Conservation (phyloP, 1,140 invertebrate species). For the Atopsyche davidsoni region DNA sequence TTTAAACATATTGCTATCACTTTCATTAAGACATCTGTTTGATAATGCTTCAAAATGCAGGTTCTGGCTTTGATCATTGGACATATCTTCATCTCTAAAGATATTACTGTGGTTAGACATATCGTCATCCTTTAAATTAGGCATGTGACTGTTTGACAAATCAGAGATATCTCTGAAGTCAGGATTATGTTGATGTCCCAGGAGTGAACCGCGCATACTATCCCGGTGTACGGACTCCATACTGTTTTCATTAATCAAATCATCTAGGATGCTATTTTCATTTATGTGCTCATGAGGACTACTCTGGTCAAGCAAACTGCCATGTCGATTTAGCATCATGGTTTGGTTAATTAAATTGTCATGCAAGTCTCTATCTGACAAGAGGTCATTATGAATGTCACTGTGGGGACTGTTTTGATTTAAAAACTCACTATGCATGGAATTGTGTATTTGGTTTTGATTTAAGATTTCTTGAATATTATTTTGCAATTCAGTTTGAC, state of each 20-base stretch:
- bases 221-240: constrained; percentile 36
- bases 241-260: constrained; percentile 40
- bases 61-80: constrained; percentile 14
- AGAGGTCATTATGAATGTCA: constrained; percentile 17
- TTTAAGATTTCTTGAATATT: constrained; percentile 21
- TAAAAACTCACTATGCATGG: constrained; percentile 15
- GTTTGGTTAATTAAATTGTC: constrained; percentile 25
- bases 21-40: constrained; percentile 8
- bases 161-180: constrained; percentile 15
- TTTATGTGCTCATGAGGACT: constrained; percentile 15
- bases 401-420: constrained; percentile 23
- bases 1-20: constrained; percentile 22
- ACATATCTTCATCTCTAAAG: constrained; percentile 40
- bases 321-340: constrained; percentile 16
- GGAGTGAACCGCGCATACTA: constrained; percentile 31
- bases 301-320: constrained; percentile 4
- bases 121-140: constrained; percentile 16
- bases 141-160: constrained; percentile 20
- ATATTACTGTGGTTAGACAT: constrained; percentile 1
- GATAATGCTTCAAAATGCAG: constrained; percentile 19
- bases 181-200: constrained; percentile 13
- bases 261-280: constrained; percentile 32
- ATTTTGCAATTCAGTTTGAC: constrained; percentile 13
- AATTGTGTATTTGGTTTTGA: constrained; percentile 21
- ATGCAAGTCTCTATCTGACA: constrained; percentile 20